Evolutionary conservation across 2,113 vertebrate species (phyloP).

Genomic region (Calcarius ornatus): DNA sequence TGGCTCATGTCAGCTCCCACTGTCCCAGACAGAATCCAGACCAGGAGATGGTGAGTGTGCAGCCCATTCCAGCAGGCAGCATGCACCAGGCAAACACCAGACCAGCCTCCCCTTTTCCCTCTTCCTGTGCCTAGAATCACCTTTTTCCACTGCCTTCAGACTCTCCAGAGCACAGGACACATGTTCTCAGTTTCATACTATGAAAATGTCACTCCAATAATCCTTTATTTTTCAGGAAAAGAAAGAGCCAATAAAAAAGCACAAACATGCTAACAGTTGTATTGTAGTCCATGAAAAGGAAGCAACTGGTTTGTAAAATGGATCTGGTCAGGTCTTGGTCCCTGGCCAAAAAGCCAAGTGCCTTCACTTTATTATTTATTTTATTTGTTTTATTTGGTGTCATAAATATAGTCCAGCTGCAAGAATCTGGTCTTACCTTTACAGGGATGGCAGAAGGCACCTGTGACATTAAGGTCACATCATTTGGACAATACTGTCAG

Average conservation of each 20-base stretch:
- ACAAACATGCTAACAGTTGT: not conserved
- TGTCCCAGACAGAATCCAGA: not conserved
- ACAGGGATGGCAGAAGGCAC: not conserved
- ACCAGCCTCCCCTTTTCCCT: not conserved
- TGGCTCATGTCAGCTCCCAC: not conserved
- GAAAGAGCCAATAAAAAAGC: not conserved
- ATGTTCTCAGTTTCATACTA: not conserved
- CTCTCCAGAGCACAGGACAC: accelerated
- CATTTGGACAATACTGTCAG: not conserved
- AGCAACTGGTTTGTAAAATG: not conserved
- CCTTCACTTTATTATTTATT: not conserved
- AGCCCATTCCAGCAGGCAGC: not conserved
- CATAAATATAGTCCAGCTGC: not conserved
- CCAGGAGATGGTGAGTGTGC: not conserved
- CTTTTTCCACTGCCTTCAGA: not conserved
- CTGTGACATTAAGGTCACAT: not conserved
- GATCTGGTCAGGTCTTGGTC: not conserved
- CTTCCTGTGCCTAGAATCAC: not conserved
- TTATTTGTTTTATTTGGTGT: not conserved
- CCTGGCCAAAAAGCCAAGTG: not conserved
- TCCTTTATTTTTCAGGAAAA: not conserved
- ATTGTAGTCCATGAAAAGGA: not conserved
- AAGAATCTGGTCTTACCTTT: not conserved
- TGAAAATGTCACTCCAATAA: not conserved
- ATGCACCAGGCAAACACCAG: not conserved